Evolutionary conservation across 1,140 invertebrate species (phyloP), one percentile per base, ranked within the genome.

Genomic region (Neelides sp.): DNA sequence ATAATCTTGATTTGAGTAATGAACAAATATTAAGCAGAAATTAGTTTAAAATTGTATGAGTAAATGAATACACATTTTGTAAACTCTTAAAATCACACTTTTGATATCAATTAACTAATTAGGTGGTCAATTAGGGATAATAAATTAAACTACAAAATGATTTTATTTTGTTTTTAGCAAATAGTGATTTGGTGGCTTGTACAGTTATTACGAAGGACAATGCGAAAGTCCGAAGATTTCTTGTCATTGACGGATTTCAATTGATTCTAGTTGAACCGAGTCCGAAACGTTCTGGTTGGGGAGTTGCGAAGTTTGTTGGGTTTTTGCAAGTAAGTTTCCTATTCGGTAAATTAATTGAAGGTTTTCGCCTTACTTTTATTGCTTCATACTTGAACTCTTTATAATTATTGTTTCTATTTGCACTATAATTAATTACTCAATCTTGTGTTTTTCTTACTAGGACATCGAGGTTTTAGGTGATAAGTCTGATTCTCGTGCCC

Each of bases 261-360:
- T 72, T 98, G 40, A 94, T 98, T 45, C 73, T 99, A 1, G 93
- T 98, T 0, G 93, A 98, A 67, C 94, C 95, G 0, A 93, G 98
- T 63, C 79, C 81, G 4, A 82, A 84, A 62, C 77, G 84, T 44
- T 71, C 97, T 19, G 95, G 95, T 0, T 98, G 92, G 91, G 94
- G 92, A 4, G 84, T 97, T 0, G 91, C 91, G 0, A 92, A 94
- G 68, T 82, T 97, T 62, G 91, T 94, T 4, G 83, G 83, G 17
- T 86, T 85, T 64, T 64, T 89, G 23, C 85, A 88, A 66, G 83
- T 87, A 61, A 78, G 45, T 36, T 42, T 28, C 45, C 13, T 1
- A 20, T 40, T 28, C n/a, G 17, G 30, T 10, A 12, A 46, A 45
- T 41, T 23, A 4, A 26, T 19, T 40, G 26, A 23, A 40, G 10